These are phyloP conservation scores for Marisa cornuarietis DNA, from an alignment of 1,140 invertebrate genomes.

Conservation along the genomic window DNA sequence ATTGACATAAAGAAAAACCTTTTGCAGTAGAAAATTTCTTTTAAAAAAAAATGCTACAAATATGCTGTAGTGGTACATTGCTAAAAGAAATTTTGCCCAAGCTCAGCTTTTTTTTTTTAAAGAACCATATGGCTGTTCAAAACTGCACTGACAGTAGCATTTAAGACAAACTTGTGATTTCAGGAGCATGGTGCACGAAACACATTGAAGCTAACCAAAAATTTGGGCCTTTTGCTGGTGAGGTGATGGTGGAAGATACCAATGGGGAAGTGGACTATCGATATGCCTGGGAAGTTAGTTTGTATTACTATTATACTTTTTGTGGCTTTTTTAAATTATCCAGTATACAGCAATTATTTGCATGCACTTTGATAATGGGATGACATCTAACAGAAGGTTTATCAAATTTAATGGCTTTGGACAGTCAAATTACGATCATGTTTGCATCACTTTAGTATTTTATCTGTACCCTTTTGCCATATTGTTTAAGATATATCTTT, in stretches of 20 bases:
- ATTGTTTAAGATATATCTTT: neutral
- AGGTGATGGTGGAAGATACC: conserved; percentile 40
- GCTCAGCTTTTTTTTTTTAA: conserved; percentile 3
- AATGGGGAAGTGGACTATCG: conserved; percentile 43
- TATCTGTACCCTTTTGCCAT: no score
- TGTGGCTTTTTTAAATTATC: neutral
- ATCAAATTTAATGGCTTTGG: neutral
- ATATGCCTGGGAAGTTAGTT: conserved; percentile 54
- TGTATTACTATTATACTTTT: neutral
- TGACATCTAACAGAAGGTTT: neutral
- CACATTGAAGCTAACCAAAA: conserved; percentile 36
- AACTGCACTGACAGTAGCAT: neutral
- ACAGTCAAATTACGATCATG: neutral
- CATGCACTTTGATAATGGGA: neutral
- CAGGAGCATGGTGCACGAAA: conserved; percentile 43
- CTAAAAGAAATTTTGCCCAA: neutral
- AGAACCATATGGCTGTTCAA: neutral
- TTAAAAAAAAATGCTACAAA: no score
- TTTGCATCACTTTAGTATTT: neutral
- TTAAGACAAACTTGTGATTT: conserved; percentile 1
- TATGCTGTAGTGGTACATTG: neutral
- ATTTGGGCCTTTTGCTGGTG: conserved; percentile 51
- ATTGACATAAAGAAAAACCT: no score
- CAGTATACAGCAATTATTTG: neutral
- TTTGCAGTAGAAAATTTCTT: no score